These are phyloP conservation scores for Polyodon spathula DNA, from an alignment of 2,113 vertebrate genomes.

Conservation along the genomic window DNA sequence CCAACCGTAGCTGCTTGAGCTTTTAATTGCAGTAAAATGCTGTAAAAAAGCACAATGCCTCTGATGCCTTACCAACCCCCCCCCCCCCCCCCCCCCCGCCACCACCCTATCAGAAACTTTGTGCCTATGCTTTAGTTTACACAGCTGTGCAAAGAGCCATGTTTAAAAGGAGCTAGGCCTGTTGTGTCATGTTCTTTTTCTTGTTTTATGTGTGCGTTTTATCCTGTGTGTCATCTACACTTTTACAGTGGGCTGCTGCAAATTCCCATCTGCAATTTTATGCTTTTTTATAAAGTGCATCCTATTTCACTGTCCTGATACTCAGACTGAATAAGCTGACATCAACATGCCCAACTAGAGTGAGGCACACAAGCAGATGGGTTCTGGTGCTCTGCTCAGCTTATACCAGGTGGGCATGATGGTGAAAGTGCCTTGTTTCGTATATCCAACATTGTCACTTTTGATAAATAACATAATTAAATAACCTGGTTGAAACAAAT, in stretches of 20 bases:
- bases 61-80: too few relatives aligned
- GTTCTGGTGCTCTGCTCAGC: too few relatives aligned
- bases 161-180: not conserved
- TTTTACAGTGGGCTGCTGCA: not conserved
- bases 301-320: slow-evolving; percentile 2
- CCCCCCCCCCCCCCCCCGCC: too few relatives aligned
- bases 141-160: not conserved
- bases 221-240: not conserved
- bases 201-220: not conserved
- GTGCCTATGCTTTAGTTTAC: not conserved
- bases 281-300: not conserved
- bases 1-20: too few relatives aligned
- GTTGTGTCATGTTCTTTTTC: not conserved
- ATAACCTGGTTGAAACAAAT: too few relatives aligned
- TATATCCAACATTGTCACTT: too few relatives aligned
- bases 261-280: not conserved
- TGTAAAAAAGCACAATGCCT: too few relatives aligned
- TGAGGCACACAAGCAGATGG: not conserved
- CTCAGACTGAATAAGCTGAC: not conserved
- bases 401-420: not conserved
- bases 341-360: not conserved
- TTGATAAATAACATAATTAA: too few relatives aligned
- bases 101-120: too few relatives aligned
- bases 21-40: too few relatives aligned
- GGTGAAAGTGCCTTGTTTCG: not conserved